Conservation (phyloP, 2,888 invertebrate genomes). For the Acrobeloides nanus region DNA sequence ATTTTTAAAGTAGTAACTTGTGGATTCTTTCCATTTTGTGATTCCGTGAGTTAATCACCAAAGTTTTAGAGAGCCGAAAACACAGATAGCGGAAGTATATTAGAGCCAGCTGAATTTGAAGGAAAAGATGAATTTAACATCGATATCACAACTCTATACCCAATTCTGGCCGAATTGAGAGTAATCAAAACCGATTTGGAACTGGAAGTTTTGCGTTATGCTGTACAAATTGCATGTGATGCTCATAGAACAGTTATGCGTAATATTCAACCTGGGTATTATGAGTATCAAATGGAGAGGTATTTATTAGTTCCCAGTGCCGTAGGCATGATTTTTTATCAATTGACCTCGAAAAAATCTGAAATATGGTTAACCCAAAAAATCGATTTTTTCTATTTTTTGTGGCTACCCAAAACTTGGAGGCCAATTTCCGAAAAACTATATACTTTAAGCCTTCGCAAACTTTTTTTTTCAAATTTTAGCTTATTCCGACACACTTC, state of each 20-base stretch:
- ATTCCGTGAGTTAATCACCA: too few species aligned
- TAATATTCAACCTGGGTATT: slow-evolving; percentile 64
- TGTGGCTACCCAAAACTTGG: too few species aligned
- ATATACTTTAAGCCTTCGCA: too few species aligned
- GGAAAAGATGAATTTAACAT: slow-evolving; percentile 63
- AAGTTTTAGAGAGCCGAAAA: slow-evolving; percentile 73
- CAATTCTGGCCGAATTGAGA: slow-evolving; percentile 74
- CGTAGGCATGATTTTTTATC: too few species aligned
- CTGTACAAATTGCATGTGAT: slow-evolving; percentile 81
- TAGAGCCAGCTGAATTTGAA: slow-evolving; percentile 73
- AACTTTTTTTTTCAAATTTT: too few species aligned
- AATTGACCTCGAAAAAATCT: too few species aligned
- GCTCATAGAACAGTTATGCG: slow-evolving; percentile 84
- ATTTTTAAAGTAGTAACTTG: too few species aligned
- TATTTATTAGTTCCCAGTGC: too few species aligned
- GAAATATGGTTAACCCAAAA: too few species aligned
- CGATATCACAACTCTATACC: slow-evolving; percentile 68
- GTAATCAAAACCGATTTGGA: slow-evolving; percentile 64
- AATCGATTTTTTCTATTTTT: too few species aligned
- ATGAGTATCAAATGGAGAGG: slow-evolving; percentile 61
- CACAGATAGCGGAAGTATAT: slow-evolving; percentile 75
- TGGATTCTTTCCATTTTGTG: too few species aligned
- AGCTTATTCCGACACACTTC: slow-evolving; percentile 66
- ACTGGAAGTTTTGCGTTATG: slow-evolving; percentile 75
- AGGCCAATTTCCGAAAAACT: too few species aligned